A percentile compares a stretch with the other conserved stretches of the same genome.
Evolutionary conservation across 92 coral and sea anemone genomes (phyloP).

Genomic region (Metridium senile): DNA sequence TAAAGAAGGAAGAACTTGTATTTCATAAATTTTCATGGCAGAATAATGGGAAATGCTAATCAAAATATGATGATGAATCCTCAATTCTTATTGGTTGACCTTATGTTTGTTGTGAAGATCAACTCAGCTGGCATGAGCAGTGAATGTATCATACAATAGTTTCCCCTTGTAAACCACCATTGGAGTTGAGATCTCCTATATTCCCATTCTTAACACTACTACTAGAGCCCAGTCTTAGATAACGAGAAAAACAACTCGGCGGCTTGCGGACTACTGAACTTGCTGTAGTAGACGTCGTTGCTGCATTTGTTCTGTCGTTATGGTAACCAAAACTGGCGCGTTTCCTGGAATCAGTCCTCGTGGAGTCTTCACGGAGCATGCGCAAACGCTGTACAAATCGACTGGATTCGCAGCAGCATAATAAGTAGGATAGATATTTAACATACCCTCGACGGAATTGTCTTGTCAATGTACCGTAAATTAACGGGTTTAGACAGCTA

Average conservation of each 20-base stretch:
- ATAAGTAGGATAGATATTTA: conserved; percentile 71
- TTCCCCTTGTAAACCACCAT: conserved; percentile 11
- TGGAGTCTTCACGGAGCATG: conserved; percentile 25
- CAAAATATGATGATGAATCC: too few relatives aligned
- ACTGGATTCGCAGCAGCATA: conserved; percentile 60
- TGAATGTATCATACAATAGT: conserved; percentile 14
- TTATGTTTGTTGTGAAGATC: too few relatives aligned
- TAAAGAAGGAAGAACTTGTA: too few relatives aligned
- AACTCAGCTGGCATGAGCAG: too few relatives aligned
- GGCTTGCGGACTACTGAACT: neutral
- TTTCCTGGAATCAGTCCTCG: conserved; percentile 31
- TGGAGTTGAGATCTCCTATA: neutral
- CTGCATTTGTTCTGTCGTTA: neutral
- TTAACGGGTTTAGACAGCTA: conserved; percentile 87
- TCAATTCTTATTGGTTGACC: too few relatives aligned
- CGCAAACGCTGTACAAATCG: conserved; percentile 18
- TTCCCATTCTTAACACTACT: conserved; percentile 4
- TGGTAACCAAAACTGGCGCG: conserved; percentile 19
- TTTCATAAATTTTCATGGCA: too few relatives aligned
- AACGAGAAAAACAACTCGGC: conserved; percentile 5
- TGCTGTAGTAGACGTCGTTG: neutral
- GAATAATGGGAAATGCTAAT: too few relatives aligned
- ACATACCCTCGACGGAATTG: conserved; percentile 84
- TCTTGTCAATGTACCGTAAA: conserved; percentile 78
- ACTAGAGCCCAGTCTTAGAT: conserved; percentile 10